Evolutionary conservation across 2,797 vertebrate genomes (phyloP).

Genomic region (Urocyon cinereoargenteus): DNA sequence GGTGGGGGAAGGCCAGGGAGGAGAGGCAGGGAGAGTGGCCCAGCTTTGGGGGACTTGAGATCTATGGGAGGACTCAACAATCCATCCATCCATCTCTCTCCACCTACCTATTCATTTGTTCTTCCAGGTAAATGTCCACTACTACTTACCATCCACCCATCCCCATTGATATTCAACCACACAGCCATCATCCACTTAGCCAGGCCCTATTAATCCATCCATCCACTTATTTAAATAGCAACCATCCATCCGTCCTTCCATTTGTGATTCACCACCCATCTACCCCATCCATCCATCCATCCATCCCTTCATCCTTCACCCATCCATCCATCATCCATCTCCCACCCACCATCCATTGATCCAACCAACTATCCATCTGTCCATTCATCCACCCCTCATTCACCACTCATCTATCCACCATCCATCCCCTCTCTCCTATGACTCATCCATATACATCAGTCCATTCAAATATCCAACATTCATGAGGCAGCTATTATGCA

Average conservation of each 20-base stretch:
- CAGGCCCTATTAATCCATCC: background rate
- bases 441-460: background rate
- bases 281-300: background rate
- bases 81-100: background rate
- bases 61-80: background rate
- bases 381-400: background rate
- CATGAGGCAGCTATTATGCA: background rate
- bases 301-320: background rate
- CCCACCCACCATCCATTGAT: background rate
- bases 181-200: background rate
- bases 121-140: background rate
- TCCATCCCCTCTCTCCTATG: background rate
- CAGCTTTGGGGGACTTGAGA: background rate
- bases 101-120: background rate
- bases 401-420: fast-evolving
- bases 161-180: background rate
- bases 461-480: background rate
- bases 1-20: background rate
- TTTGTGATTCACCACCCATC: background rate
- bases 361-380: background rate
- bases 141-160: background rate
- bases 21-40: background rate
- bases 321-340: background rate
- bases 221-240: background rate
- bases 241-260: background rate